A percentile compares a stretch with the other conserved stretches of the same genome.
These are phyloP conservation scores for Amblyjoppa fuscipennis DNA, from an alignment of 2,888 invertebrate species.

Conservation along the genomic window DNA sequence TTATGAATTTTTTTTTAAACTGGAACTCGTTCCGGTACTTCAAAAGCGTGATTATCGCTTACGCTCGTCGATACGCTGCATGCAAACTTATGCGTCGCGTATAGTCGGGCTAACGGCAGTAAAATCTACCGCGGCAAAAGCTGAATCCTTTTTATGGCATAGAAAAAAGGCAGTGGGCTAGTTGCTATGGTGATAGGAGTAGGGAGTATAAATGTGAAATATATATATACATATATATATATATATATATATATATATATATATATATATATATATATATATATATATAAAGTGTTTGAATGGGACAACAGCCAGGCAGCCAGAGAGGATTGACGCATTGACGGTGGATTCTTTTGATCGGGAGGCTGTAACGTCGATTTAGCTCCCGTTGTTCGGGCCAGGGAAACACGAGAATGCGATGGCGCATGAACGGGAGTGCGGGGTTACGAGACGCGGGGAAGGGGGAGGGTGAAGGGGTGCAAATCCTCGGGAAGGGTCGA, in stretches of 20 bases:
- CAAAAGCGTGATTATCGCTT: constrained; percentile 46
- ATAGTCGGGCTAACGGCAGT: not conserved
- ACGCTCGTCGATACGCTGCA: not conserved
- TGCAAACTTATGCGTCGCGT: constrained; percentile 5
- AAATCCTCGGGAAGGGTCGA: constrained; percentile 70
- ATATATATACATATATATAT: not conserved
- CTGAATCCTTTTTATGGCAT: constrained; percentile 4
- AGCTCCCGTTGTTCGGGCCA: constrained; percentile 29
- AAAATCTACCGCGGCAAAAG: not conserved
- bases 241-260: not conserved
- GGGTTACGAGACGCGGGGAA: not conserved
- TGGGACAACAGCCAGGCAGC: not conserved
- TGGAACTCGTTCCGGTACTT: constrained; percentile 23
- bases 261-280: not conserved
- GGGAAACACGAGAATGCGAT: constrained; percentile 38
- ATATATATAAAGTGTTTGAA: not conserved
- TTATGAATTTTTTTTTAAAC: constrained; percentile 4
- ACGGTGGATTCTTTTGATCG: constrained; percentile 23
- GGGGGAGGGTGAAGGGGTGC: constrained; percentile 36
- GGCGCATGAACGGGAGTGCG: not conserved
- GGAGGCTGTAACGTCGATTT: constrained; percentile 16
- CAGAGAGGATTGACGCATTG: constrained; percentile 20
- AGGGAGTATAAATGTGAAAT: not conserved
- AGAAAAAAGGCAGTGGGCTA: not conserved
- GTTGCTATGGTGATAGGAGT: not conserved